Evolutionary conservation across 2,888 invertebrate genomes (phyloP).

Genomic region (Thecocarcelia acutangulata): DNA sequence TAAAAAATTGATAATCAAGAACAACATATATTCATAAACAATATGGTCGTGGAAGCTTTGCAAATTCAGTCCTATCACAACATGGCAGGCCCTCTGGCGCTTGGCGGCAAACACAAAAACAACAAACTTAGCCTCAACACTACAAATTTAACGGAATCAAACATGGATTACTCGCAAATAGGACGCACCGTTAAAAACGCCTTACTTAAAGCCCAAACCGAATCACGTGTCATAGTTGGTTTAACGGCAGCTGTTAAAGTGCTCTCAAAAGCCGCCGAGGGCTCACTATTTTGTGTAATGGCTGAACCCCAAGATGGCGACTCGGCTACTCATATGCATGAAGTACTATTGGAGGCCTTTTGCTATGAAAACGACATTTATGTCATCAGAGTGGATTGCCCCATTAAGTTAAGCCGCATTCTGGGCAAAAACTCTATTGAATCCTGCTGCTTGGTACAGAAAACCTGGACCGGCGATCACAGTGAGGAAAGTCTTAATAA

Average conservation of each 20-base stretch:
- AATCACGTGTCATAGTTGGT: constrained; percentile 81
- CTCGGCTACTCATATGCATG: constrained; percentile 89
- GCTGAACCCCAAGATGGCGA: constrained; percentile 87
- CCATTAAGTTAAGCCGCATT: constrained; percentile 82
- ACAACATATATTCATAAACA: constrained; percentile 69
- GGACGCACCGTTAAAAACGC: constrained; percentile 79
- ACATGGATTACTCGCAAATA: constrained; percentile 77
- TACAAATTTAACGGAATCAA: constrained; percentile 9
- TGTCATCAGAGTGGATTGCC: constrained; percentile 86
- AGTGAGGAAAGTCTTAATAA: constrained; percentile 83
- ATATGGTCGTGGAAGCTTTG: constrained; percentile 78
- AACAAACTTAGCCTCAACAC: constrained; percentile 7
- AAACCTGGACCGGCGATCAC: constrained; percentile 79
- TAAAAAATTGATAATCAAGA: constrained; percentile 67
- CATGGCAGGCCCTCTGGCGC: constrained; percentile 44
- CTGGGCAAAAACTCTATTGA: constrained; percentile 83
- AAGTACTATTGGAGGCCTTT: constrained; percentile 89
- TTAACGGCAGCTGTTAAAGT: constrained; percentile 79
- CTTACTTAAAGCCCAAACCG: constrained; percentile 78
- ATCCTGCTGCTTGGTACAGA: constrained; percentile 82
- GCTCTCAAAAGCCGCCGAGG: constrained; percentile 81
- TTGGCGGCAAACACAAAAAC: constrained; percentile 56
- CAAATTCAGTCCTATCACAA: constrained; percentile 70
- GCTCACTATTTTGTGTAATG: constrained; percentile 87
- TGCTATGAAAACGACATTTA: constrained; percentile 90